phyloP scores from a whole-genome alignment of 1,140 invertebrate genomes.

The Drosophila nikananu region DNA sequence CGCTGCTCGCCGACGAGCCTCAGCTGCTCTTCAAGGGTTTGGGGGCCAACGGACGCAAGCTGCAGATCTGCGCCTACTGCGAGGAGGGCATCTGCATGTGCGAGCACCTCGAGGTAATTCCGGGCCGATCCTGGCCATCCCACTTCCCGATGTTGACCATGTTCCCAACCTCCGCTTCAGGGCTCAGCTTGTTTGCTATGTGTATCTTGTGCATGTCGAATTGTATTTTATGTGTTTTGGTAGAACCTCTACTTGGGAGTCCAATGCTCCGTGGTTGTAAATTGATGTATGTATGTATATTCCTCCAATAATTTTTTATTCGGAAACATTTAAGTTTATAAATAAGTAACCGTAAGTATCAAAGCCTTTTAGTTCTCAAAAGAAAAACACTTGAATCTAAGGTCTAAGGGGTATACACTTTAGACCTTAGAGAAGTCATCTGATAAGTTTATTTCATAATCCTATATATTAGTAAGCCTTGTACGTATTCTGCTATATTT shows the following conservation, averaged over 20 bases:
- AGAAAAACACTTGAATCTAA: not conserved
- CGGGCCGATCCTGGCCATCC: conserved; percentile 3
- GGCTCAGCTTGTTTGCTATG: not conserved
- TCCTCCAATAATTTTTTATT: too few species aligned
- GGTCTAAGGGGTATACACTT: not conserved
- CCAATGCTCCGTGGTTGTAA: not conserved
- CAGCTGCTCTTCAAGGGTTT: conserved; percentile 79
- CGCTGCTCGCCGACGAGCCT: conserved; percentile 76
- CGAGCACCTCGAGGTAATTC: conserved; percentile 85
- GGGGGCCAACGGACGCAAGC: conserved; percentile 66
- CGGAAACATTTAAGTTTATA: not conserved
- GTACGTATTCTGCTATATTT: not conserved
- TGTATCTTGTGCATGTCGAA: conserved; percentile 22
- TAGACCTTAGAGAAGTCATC: not conserved
- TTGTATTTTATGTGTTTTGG: conserved; percentile 12
- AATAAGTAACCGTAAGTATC: not conserved
- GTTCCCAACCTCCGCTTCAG: not conserved
- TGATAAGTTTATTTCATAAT: not conserved
- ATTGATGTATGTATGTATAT: not conserved
- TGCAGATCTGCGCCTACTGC: conserved; percentile 81
- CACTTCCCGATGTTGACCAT: not conserved
- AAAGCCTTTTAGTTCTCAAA: not conserved
- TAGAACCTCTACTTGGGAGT: not conserved
- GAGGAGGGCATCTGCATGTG: conserved; percentile 84
- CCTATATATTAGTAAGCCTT: too few species aligned